Percentiles rank a stretch among this genome's conserved stretches.
These are phyloP conservation scores for Hephaestus fuliginosus DNA, from an alignment of 2,797 vertebrate genomes.

Conservation along the genomic window DNA sequence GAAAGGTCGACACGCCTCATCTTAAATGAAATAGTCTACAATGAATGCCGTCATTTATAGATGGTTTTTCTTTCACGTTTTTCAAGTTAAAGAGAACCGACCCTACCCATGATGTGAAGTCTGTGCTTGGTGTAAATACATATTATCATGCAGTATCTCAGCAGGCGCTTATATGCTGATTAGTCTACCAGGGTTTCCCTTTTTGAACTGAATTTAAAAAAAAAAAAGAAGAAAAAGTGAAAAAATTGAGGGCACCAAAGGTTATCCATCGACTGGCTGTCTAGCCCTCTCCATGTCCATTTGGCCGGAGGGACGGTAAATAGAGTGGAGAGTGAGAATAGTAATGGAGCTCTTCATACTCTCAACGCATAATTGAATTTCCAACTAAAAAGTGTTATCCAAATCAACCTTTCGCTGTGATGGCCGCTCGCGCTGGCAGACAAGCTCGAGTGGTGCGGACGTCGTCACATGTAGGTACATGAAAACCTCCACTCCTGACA, in stretches of 20 bases:
- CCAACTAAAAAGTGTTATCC: slow-evolving; percentile 51
- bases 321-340: slow-evolving; percentile 53
- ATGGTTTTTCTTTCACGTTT: slow-evolving; percentile 10
- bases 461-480: not conserved
- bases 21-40: slow-evolving; percentile 37
- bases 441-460: not conserved
- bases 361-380: slow-evolving; percentile 71
- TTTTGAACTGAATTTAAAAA: not conserved
- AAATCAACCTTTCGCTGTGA: slow-evolving; percentile 44
- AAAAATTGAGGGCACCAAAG: slow-evolving; percentile 11
- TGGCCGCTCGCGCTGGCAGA: slow-evolving; percentile 14
- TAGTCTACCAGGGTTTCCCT: not conserved
- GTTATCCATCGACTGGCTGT: slow-evolving; percentile 37
- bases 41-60: slow-evolving; percentile 37
- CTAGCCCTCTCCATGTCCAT: slow-evolving; percentile 64
- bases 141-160: not conserved
- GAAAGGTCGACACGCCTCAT: slow-evolving; percentile 43
- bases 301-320: slow-evolving; percentile 43
- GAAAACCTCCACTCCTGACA: not conserved
- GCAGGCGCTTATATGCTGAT: not conserved
- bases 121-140: not conserved
- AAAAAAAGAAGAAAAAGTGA: not conserved
- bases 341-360: slow-evolving; percentile 69
- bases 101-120: not conserved
- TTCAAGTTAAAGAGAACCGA: slow-evolving; percentile 10